Evolutionary conservation across 2,888 invertebrate species (phyloP), one percentile per base, ranked within the genome.

Genomic region (Peribatodes rhomboidaria): DNA sequence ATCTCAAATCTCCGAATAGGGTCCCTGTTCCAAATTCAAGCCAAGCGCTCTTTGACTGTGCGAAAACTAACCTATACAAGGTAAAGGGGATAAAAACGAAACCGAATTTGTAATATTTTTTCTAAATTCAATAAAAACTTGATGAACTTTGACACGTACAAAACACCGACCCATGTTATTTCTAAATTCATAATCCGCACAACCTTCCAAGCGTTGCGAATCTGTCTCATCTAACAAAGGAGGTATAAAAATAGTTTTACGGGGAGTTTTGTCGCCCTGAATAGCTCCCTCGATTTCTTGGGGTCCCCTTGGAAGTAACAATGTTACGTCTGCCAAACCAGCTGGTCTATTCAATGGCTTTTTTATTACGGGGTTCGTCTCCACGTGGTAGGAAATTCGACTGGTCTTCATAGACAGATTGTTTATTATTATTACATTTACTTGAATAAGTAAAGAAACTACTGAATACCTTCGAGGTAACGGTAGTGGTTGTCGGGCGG

Each of bases 111-210:
- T 42, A 20, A 13, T 16, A 61, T 66, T 61, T 71, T 61, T 54
- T 67, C 61, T 58, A 73, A 72, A 72, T 68, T 47, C 65, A 57
- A 77, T 79, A 76, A 73, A 70, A 67, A 69, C 71, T 77, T 81
- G 82, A 87, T 87, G 89, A 90, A 88, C 90, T 88, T 86, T 89
- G 89, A 90, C 90, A 90, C 74, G 71, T 73, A 84, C 76, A 83
- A 80, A 83, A 76, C 78, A 77, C 61, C 69, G 71, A 83, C 84
- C 85, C 87, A 77, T 81, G 78, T 80, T 72, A 77, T 74, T 68
- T 78, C 78, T 72, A 76, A 82, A 82, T 80, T 84, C 82, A 83
- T 78, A 71, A 69, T 70, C 63, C 57, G 54, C 75, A 77, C 77
- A 83, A 75, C 71, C 74, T 76, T 72, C 74, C 72, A 76, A 77